Conservation (phyloP, 1,140 invertebrate species). For the Araneus ventricosus region DNA sequence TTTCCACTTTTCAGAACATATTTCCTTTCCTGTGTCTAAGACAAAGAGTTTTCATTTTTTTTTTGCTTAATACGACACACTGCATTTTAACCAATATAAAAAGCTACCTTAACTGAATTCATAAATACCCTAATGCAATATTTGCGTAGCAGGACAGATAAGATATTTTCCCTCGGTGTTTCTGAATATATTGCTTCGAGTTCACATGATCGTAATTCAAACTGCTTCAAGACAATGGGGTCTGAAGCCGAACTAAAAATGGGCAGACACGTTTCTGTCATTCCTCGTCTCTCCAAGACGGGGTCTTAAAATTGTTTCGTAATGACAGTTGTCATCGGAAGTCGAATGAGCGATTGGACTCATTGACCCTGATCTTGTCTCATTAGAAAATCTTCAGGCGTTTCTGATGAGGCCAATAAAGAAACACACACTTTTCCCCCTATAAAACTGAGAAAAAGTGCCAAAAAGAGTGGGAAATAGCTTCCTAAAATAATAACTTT, state of each 20-base stretch:
- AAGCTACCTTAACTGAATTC: background rate
- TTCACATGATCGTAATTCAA: background rate
- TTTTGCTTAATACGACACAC: background rate
- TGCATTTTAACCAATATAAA: background rate
- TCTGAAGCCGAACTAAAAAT: background rate
- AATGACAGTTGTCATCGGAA: constrained; percentile 30
- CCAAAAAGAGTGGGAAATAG: too few species aligned
- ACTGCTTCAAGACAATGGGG: background rate
- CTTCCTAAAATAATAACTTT: too few species aligned
- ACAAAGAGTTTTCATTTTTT: background rate
- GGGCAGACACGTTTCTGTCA: background rate
- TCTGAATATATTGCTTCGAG: background rate
- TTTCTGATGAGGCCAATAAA: background rate
- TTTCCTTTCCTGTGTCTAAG: background rate
- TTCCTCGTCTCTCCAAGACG: background rate
- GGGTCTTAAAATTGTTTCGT: background rate
- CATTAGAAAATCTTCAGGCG: background rate
- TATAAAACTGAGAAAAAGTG: background rate
- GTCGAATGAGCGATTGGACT: background rate
- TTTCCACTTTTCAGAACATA: background rate
- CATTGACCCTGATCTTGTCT: constrained; percentile 8
- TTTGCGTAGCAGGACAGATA: background rate
- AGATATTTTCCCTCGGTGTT: background rate
- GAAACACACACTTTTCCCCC: background rate
- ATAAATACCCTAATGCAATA: background rate